Base-by-base conservation (phyloP, 2,797 vertebrate species). In the Tauraco hartlaubi region DNA sequence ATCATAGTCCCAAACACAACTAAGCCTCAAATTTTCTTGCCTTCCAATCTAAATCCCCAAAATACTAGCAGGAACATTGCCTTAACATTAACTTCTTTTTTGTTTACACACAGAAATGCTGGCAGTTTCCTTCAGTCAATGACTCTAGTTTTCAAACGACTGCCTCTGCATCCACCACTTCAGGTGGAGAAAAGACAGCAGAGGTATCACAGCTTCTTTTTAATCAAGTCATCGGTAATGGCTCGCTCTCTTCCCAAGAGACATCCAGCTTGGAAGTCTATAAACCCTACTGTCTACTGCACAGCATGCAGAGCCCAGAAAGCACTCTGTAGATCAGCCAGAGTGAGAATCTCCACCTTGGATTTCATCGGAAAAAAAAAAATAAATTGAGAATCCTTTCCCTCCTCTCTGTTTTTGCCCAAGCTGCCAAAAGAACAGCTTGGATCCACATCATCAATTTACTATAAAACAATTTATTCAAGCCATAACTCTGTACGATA, bases 361-460 rank as follows among this genome's bases (percentile, higher is more conserved):
- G 54, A 87, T 71, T 67, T 74, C 44, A 90, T 2, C 39, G 14
- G 23, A 88, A 14, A 81, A 62, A 67, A 63, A 54, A 28, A 29
- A 39, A 28, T 18, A 25, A 19, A 12, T 4, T 43, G 33, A 72
- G 79, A 84, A 64, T 67, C n/a, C 49, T 48, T 88, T 86, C 49
- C 33, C 54, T 85, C 49, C 67, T 35, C 61, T 88, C 54, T 74
- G 31, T 66, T 93, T 93, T 75, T n/a, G 31, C 54, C 85, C 1
- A 9, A 81, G 73, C 73, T 84, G 90, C 58, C 90, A 94, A 31
- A 87, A 82, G 84, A 94, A 90, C 74, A 93, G 84, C 93, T 93
- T 81, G 73, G 66, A 92, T 92, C 26, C 33, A 78, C 73, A 90
- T 68, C 66, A 90, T 88, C 88, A 75, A 86, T 94, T 90, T 94